Base-by-base conservation (phyloP, 2,888 invertebrate genomes). In the Ormyrus nitidulus region DNA sequence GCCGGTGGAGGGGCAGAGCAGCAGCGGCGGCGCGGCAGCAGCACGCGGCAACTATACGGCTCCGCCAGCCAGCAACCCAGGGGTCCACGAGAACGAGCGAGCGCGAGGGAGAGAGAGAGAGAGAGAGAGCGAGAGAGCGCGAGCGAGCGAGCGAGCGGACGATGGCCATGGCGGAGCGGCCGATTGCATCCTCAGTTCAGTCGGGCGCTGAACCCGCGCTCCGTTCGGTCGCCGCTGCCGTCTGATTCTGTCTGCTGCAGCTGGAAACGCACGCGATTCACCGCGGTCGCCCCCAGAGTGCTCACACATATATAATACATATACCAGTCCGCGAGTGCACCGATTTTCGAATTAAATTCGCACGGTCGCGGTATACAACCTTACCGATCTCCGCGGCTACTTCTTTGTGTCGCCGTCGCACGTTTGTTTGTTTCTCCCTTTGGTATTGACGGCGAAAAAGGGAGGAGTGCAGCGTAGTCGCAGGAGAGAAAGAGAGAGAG, bases 141-240 rank as follows among this genome's bases (percentile, higher is more conserved):
- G 78, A 82, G 85, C 82, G 80, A 69, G 82, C 75, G 83, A 82
- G 78, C 59, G 34, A 9, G 77, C 83, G 83, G 84, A 86, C 86
- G 86, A 85, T 85, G 86, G 85, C 86, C 87, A 89, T 88, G 89
- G 89, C 87, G 88, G 88, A 87, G 86, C 86, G 87, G 86, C 86
- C 88, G 86, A 89, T 87, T 89, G 90, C 89, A 90, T 90, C 89
- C 89, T 90, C 84, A 62, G 77, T 88, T 88, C 88, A 89, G 89
- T 89, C 90, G 90, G 90, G 89, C 90, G 90, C 89, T 90, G 90
- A 90, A 90, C 90, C 88, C 90, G 90, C 89, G 89, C 86, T 89
- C 87, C 84, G 87, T 87, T 83, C 84, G 84, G 83, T 86, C 78
- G 71, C 69, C 66, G 77, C 53, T 65, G n/a, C 48, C 34, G 34